Conservation (phyloP, 2,113 vertebrate genomes). For the Dolichotis patagonum region DNA sequence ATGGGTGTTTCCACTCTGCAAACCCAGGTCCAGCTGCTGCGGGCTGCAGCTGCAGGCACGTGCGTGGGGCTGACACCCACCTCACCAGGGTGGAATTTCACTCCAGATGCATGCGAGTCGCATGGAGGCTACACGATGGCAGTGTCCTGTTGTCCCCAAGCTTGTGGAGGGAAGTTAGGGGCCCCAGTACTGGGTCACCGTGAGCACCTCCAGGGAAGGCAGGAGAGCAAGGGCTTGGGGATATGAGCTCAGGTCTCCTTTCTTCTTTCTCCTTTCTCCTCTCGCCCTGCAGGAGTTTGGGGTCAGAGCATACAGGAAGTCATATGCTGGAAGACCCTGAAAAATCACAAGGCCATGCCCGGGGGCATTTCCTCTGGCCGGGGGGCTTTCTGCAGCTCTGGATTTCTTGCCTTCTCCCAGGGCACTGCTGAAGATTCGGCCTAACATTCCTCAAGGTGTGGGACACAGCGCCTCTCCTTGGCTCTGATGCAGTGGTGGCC, state of each 20-base stretch:
- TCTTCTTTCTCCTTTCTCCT: not conserved
- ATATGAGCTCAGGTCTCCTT: not conserved
- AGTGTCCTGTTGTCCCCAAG: not conserved
- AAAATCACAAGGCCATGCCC: not conserved
- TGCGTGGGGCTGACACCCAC: not conserved
- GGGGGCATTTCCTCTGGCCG: not conserved
- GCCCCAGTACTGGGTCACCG: not conserved
- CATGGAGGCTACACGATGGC: not conserved
- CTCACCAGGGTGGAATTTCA: not conserved
- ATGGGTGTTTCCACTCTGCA: not conserved
- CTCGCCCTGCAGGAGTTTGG: not conserved
- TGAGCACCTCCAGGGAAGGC: not conserved
- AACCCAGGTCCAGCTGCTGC: not conserved
- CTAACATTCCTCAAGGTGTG: not conserved
- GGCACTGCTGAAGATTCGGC: not conserved
- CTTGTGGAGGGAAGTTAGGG: not conserved
- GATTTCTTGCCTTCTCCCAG: not conserved
- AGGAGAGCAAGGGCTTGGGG: not conserved
- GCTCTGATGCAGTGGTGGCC: not conserved
- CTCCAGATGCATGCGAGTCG: not conserved
- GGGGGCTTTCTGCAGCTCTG: not conserved
- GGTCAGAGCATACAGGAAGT: not conserved
- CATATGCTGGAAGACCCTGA: not conserved
- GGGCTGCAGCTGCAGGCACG: not conserved
- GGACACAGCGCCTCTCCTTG: not conserved